Base-by-base conservation (phyloP, 2,888 invertebrate species). In the Nomada lathburiana region DNA sequence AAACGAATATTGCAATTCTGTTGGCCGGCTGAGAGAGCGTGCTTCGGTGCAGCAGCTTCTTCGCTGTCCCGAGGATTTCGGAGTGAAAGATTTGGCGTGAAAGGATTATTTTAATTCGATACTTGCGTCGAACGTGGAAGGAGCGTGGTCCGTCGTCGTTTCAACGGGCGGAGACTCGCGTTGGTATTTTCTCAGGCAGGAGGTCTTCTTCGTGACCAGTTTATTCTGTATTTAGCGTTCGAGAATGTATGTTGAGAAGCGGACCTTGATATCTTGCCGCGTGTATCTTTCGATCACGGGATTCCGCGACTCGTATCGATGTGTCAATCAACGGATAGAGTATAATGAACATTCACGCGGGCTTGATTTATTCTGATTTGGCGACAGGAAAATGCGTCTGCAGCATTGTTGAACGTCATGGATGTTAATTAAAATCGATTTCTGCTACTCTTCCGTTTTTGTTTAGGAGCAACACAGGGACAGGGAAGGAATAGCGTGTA, bases 271-370 rank as follows among this genome's bases (percentile, higher is more conserved):
- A 71, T 42, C 62, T 60, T 20, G 36, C 52, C 2, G 23, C 29
- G 26, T 52, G n/a, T 50, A 59, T 65, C 36, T 74, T 23, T 57
- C 29, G 52, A 65, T 57, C 57, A 36, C 18, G 57, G 47, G 20
- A 73, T 73, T 47, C 55, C n/a, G 26, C 44, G 11, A 29, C 63
- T n/a, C 55, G 44, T 72, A 72, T 64, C 53, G 55, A 64, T 23
- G 63, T 26, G 59, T 70, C 70, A 59, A 70, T 70, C 70, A 50
- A 59, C 57, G n/a, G n/a, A 23, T 44, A 50, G 47, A 60, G 47
- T 50, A n/a, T 70, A 70, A 70, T 50, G 70, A 70, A 60, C 59
- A 26, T 63, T 63, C 59, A 36, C 47, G 44, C 23, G 47, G n/a
- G 26, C n/a, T 23, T 47, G 59, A 60, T 70, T 70, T 70, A 70